A percentile compares a stretch with the other conserved stretches of the same genome.
Conservation (phyloP, 2,113 vertebrate species). For the Dicrurus megarhynchus region DNA sequence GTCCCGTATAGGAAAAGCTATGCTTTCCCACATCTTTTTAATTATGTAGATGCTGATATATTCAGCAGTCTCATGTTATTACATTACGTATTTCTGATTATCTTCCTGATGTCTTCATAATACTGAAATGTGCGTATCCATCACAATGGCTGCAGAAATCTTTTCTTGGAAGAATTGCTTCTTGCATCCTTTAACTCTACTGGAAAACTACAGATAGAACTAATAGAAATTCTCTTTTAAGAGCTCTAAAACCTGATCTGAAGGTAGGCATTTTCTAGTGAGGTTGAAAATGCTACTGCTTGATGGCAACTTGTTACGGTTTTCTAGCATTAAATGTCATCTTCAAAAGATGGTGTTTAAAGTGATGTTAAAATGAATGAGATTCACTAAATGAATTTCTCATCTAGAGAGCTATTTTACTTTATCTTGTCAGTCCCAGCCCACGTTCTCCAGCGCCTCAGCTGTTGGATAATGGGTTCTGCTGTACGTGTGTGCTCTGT, state of each 20-base stretch:
- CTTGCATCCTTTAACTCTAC: background rate
- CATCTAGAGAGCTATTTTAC: background rate
- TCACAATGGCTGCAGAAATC: background rate
- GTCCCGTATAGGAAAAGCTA: background rate
- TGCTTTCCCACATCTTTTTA: background rate
- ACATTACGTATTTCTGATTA: background rate
- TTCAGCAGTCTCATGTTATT: background rate
- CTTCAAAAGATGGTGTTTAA: background rate
- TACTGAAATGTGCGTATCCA: background rate
- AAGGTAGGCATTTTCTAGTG: background rate
- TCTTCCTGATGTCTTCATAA: background rate
- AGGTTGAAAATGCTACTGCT: background rate
- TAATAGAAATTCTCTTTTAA: background rate
- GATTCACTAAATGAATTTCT: background rate
- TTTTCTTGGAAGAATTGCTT: background rate
- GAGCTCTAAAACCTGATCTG: background rate
- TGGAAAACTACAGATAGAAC: background rate
- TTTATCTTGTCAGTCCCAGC: background rate
- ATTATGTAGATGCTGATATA: background rate
- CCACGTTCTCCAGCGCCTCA: background rate
- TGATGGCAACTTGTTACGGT: background rate
- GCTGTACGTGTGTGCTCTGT: background rate
- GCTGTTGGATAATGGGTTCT: background rate
- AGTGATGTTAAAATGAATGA: background rate
- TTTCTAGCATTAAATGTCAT: background rate